These are phyloP conservation scores for Thryonomys swinderianus DNA, from an alignment of 2,113 vertebrate genomes.

Conservation along the genomic window DNA sequence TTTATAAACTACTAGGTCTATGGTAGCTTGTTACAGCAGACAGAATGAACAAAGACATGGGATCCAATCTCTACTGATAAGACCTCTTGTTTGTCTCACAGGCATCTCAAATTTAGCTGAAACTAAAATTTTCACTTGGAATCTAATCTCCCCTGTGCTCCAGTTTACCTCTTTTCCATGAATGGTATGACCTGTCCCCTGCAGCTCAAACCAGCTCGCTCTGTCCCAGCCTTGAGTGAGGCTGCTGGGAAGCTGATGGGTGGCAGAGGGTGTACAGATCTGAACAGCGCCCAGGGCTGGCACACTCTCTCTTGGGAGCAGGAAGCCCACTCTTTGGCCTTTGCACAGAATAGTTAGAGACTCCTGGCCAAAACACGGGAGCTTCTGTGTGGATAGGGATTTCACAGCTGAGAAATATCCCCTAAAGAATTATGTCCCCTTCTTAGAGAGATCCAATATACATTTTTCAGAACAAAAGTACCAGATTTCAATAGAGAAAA, in stretches of 20 bases:
- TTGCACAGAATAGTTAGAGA: neutral
- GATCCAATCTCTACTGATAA: neutral
- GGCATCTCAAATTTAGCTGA: neutral
- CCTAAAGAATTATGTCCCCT: neutral
- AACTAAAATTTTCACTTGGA: slow-evolving; percentile 1
- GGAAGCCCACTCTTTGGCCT: neutral
- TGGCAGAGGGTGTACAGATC: neutral
- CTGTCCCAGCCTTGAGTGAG: neutral
- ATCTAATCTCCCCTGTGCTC: neutral
- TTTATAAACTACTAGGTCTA: neutral
- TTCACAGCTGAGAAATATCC: neutral
- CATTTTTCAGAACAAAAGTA: slow-evolving; percentile 16
- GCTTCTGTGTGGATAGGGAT: neutral
- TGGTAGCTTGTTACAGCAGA: neutral
- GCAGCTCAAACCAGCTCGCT: neutral
- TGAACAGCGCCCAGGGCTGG: neutral
- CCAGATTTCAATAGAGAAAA: neutral
- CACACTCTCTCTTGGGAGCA: neutral
- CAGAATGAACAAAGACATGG: neutral
- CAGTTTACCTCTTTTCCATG: neutral
- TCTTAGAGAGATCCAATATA: neutral
- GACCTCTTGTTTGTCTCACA: neutral
- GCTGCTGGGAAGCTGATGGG: neutral
- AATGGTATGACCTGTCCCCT: neutral
- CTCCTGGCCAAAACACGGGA: neutral